Conservation (phyloP, 2,888 invertebrate genomes). For the Mimas tiliae region DNA sequence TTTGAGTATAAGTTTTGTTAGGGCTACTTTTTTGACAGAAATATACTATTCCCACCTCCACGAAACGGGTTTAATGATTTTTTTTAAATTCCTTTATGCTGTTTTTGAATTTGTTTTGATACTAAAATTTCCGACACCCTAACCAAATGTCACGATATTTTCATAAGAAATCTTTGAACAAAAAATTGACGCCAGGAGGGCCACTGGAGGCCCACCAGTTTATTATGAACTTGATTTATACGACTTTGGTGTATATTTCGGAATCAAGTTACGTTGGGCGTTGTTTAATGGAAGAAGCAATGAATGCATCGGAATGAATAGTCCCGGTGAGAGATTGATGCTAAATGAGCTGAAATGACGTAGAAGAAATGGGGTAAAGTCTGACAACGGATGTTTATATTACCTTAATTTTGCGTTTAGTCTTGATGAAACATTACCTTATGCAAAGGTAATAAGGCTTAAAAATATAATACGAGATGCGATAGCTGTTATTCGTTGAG, state of each 20-base stretch:
- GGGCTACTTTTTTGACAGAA: too few species aligned
- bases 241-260: not conserved
- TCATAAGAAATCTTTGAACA: slow-evolving; percentile 2
- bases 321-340: slow-evolving; percentile 48
- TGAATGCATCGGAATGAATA: slow-evolving; percentile 55
- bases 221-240: not conserved
- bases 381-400: slow-evolving; percentile 11
- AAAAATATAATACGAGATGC: too few species aligned
- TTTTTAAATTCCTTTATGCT: too few species aligned
- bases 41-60: too few species aligned
- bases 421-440: too few species aligned
- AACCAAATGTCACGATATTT: slow-evolving; percentile 1
- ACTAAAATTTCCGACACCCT: too few species aligned
- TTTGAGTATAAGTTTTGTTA: too few species aligned
- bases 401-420: not conserved
- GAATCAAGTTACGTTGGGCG: slow-evolving; percentile 36
- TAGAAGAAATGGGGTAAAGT: slow-evolving; percentile 40
- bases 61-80: too few species aligned
- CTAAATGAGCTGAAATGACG: slow-evolving; percentile 49
- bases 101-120: too few species aligned
- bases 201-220: not conserved
- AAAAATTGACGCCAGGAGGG: slow-evolving; percentile 11
- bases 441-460: too few species aligned
- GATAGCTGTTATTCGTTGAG: too few species aligned
- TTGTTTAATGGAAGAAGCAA: slow-evolving; percentile 33